phyloP scores from a whole-genome alignment of 1,140 invertebrate genomes.

The Drosophila cardini region DNA sequence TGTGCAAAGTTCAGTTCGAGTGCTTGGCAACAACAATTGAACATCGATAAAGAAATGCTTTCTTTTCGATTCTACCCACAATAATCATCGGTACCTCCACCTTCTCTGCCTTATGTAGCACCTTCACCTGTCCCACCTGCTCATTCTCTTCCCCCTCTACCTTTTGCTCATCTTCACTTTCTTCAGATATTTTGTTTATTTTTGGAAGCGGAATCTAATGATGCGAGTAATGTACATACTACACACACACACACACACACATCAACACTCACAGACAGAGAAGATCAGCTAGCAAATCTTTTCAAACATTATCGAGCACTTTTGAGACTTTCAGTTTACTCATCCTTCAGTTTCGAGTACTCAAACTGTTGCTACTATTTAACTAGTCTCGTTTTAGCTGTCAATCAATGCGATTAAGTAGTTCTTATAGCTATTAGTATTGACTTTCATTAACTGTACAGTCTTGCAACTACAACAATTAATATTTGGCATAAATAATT shows the following conservation, averaged over 20 bases:
- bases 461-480: too few relatives aligned
- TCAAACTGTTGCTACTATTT: conserved; percentile 17
- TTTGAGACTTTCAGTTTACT: conserved; percentile 47
- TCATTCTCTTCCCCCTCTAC: background rate
- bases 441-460: too few relatives aligned
- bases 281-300: background rate
- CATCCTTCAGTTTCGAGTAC: conserved; percentile 22
- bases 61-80: conserved; percentile 27
- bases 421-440: background rate
- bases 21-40: conserved; percentile 49
- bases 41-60: conserved; percentile 57
- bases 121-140: background rate
- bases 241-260: background rate
- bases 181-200: conserved; percentile 22
- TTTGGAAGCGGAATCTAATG: conserved; percentile 49
- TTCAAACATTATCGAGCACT: conserved; percentile 21
- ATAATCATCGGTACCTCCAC: background rate
- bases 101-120: background rate
- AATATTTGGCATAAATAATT: too few relatives aligned
- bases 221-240: conserved; percentile 27
- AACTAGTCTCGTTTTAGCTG: background rate
- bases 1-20: conserved; percentile 52
- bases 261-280: too few relatives aligned
- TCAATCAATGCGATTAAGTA: background rate
- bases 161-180: too few relatives aligned